Base-by-base conservation (phyloP, 2,113 vertebrate species). In the Ammodytes dubius region DNA sequence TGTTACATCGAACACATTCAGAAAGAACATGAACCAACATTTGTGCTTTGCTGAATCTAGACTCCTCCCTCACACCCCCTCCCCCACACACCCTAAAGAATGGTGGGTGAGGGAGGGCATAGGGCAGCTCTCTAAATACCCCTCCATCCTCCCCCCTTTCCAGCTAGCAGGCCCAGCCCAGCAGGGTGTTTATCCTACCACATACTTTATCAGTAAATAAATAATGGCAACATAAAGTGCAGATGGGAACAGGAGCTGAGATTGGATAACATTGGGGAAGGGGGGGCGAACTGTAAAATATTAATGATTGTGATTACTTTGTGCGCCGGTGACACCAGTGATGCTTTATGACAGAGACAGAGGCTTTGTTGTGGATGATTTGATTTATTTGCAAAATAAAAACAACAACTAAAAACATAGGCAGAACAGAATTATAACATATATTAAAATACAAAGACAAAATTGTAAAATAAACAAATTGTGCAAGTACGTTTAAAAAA, bases 191-290 rank as follows among this genome's bases (percentile, higher is more conserved):
- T 82, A 85, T 82, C 64, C 88, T 69, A 60, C 77, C 84, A 87
- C 87, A 89, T 76, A 84, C 87, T 90, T 89, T 64, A 78, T 74
- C 84, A 87, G 88, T 94, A 93, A 94, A 95, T 95, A 94, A 95
- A 94, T 93, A 87, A 95, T 94, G 91, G 85, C 57, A 77, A 85
- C 82, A 82, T 89, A 84, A 80, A 91, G 87, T 88, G 87, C 84
- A 70, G 77, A 71, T 70, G 74, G 82, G 85, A 91, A 53, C 82
- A 70, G 75, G 77, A 86, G 68, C 88, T 79, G 89, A 90, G 91
- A 91, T 89, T 91, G 86, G 86, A 84, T 72, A 86, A 75, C 83
- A 88, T 88, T 90, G 65, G 4, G 65, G 67, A 79, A 66, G 88
- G 90, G 77, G 77, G 85, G 85, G 73, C 42, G 11, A 52, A 74